These are phyloP conservation scores for Echinometra lucunter DNA, from an alignment of 53 echinoderm and acorn worm genomes.

Conservation along the genomic window DNA sequence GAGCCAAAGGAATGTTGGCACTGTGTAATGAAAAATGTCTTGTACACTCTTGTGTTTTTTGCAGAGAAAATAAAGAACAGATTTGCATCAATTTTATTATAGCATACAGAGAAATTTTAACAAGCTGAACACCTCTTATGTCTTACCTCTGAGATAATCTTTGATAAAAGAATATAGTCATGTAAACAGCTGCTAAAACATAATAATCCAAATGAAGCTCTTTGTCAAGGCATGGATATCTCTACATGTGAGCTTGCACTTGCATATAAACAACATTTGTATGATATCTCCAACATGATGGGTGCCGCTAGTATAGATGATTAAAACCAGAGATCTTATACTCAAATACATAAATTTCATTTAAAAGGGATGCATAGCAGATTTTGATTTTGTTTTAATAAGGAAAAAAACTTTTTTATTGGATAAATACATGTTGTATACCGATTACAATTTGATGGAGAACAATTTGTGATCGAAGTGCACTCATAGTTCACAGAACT, in stretches of 20 bases:
- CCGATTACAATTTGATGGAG: background rate
- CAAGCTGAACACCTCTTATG: too few relatives aligned
- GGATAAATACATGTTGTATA: background rate
- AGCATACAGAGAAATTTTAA: too few relatives aligned
- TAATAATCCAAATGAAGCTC: background rate
- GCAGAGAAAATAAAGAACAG: too few relatives aligned
- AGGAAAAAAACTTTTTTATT: background rate
- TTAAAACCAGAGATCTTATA: background rate
- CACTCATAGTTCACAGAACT: background rate
- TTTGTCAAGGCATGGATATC: background rate
- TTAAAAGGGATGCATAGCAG: background rate
- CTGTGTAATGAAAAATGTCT: too few relatives aligned
- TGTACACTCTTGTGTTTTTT: too few relatives aligned
- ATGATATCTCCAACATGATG: background rate
- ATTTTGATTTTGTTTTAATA: background rate
- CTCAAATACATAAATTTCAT: background rate
- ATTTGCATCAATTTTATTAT: too few relatives aligned
- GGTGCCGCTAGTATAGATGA: background rate
- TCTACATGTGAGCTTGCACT: background rate
- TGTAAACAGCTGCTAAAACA: constrained; percentile 31
- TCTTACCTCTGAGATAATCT: background rate
- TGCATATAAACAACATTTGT: background rate
- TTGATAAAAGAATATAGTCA: background rate
- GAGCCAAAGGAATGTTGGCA: too few relatives aligned
- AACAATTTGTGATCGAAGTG: background rate